phyloP scores from a whole-genome alignment of 2,113 vertebrate genomes.

The Pogona vitticeps region DNA sequence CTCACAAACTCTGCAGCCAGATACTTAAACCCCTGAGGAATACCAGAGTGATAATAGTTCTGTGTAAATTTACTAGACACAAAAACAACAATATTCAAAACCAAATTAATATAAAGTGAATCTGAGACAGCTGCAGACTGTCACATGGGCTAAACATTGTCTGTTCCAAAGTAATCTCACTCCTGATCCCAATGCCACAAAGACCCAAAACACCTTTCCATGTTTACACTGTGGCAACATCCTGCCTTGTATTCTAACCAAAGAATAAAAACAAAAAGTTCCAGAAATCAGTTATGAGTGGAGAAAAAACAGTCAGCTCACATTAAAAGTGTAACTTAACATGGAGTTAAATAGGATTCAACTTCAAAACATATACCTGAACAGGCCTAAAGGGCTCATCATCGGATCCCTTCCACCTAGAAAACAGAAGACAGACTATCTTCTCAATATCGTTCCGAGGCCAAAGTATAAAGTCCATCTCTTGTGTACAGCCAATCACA shows the following conservation, averaged over 20 bases:
- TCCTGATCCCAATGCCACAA: not conserved
- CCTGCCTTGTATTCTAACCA: not conserved
- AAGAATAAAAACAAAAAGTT: not conserved
- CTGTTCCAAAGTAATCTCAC: too few relatives aligned
- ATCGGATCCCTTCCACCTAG: conserved; percentile 97
- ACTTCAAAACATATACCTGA: conserved; percentile 81
- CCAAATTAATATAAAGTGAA: not conserved
- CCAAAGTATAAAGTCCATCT: conserved; percentile 99
- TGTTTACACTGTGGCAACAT: not conserved
- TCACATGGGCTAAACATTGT: not conserved
- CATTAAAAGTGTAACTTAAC: not conserved
- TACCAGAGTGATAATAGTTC: too few relatives aligned
- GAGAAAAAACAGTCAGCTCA: not conserved
- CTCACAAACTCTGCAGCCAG: too few relatives aligned
- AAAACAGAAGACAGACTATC: conserved; percentile 98
- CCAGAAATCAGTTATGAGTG: not conserved
- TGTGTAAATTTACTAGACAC: not conserved
- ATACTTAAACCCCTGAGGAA: too few relatives aligned
- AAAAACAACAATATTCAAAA: not conserved
- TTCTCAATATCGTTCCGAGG: conserved; percentile 99
- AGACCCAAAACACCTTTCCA: not conserved
- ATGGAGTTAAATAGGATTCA: not conserved
- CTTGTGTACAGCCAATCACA: conserved; percentile 98
- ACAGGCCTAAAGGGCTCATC: conserved; percentile 96
- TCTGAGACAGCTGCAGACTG: not conserved